These are phyloP conservation scores for Acromyrmex echinatior DNA, from an alignment of 1,140 invertebrate species.

Conservation along the genomic window DNA sequence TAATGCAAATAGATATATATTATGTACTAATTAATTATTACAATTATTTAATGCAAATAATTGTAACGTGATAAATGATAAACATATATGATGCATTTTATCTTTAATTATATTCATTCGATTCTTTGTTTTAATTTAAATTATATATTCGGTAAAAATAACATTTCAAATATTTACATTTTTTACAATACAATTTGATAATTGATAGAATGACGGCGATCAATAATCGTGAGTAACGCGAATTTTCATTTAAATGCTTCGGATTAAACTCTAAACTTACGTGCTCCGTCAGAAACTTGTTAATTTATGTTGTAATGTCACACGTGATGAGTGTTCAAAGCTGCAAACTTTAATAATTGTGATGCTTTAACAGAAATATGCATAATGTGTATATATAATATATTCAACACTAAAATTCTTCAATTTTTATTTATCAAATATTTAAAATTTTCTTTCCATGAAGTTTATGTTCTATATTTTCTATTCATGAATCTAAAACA, in stretches of 20 bases:
- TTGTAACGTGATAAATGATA: neutral
- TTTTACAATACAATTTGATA: neutral
- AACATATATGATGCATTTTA: neutral
- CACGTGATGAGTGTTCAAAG: conserved; percentile 1
- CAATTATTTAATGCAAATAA: conserved; percentile 1
- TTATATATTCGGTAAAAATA: neutral
- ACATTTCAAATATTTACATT: neutral
- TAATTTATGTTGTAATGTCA: conserved; percentile 64
- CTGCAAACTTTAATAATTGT: conserved; percentile 5
- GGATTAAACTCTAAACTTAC: conserved; percentile 61
- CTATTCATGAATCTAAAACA: neutral
- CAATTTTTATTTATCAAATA: too few relatives aligned
- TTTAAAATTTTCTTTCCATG: neutral
- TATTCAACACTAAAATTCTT: neutral
- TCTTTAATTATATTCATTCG: neutral
- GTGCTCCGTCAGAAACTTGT: conserved; percentile 61
- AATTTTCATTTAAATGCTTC: conserved; percentile 60
- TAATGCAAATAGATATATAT: neutral
- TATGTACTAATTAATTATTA: neutral
- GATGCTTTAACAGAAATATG: neutral
- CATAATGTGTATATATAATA: neutral
- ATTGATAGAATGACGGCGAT: neutral
- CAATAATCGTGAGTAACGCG: conserved; percentile 6
- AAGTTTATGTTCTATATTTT: neutral
- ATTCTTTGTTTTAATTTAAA: neutral